phyloP scores from a whole-genome alignment of 2,888 invertebrate species.

The Eumacrocentrus americanus region DNA sequence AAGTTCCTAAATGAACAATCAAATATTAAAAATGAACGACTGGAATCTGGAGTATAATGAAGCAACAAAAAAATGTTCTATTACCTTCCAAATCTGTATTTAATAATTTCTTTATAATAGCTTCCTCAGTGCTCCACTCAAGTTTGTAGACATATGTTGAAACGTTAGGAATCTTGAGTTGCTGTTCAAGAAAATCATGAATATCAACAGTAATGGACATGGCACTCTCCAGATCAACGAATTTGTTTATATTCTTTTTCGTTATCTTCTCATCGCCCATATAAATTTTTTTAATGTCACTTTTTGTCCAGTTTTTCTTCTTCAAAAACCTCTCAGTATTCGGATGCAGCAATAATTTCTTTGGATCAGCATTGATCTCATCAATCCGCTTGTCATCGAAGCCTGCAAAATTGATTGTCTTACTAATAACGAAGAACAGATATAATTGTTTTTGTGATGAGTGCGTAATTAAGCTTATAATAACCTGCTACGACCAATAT shows the following conservation, averaged over 20 bases:
- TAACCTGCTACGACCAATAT: not conserved
- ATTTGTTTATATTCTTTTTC: not conserved
- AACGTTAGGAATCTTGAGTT: not conserved
- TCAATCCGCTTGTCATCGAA: too few species aligned
- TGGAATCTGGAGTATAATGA: too few species aligned
- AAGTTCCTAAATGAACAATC: slow-evolving; percentile 35
- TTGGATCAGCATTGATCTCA: not conserved
- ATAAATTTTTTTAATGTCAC: slow-evolving; percentile 1
- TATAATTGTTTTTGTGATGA: too few species aligned
- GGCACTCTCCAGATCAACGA: slow-evolving; percentile 1
- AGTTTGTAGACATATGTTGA: slow-evolving; percentile 19
- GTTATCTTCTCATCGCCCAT: slow-evolving; percentile 12
- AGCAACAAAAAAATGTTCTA: not conserved
- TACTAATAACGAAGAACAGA: too few species aligned
- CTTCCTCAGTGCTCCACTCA: slow-evolving; percentile 2
- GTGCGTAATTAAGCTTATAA: too few species aligned
- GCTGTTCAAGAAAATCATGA: slow-evolving; percentile 13
- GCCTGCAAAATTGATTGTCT: too few species aligned
- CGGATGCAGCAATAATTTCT: slow-evolving; percentile 7
- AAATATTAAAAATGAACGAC: too few species aligned
- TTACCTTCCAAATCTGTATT: not conserved
- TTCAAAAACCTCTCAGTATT: not conserved
- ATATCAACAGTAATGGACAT: not conserved
- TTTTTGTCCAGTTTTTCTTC: not conserved
- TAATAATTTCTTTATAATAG: slow-evolving; percentile 1